phyloP scores from a whole-genome alignment of 2,113 vertebrate genomes.

The Hoplias malabaricus region DNA sequence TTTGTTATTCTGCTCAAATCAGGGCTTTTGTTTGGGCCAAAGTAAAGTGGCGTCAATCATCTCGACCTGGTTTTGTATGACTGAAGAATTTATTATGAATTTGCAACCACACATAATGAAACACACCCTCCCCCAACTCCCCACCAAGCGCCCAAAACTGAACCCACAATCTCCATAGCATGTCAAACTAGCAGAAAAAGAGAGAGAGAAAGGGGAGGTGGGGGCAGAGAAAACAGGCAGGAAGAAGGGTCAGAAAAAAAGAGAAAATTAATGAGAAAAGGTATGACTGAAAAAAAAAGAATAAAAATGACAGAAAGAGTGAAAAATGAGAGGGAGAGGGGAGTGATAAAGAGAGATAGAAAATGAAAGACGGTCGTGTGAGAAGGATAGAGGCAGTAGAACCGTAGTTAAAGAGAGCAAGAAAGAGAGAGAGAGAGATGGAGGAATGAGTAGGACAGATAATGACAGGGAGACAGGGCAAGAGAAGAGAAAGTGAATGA shows the following conservation, averaged over 20 bases:
- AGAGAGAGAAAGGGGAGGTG: constrained; percentile 39
- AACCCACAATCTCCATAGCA: constrained; percentile 57
- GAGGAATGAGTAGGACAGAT: not conserved
- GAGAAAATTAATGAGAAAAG: too few species aligned
- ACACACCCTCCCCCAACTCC: constrained; percentile 72
- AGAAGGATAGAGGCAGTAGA: too few species aligned
- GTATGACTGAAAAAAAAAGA: too few species aligned
- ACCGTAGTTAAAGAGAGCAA: not conserved
- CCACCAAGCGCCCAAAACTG: constrained; percentile 58
- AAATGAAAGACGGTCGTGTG: too few species aligned
- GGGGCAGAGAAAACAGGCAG: constrained; percentile 43
- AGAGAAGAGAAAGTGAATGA: constrained; percentile 56
- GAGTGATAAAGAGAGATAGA: too few species aligned
- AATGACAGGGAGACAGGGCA: constrained; percentile 47
- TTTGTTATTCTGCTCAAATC: constrained; percentile 80
- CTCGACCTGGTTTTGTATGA: constrained; percentile 74
- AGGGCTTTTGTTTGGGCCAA: constrained; percentile 75
- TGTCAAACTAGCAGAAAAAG: constrained; percentile 75
- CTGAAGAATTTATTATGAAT: constrained; percentile 82
- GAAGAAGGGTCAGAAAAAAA: too few species aligned
- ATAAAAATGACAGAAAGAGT: too few species aligned
- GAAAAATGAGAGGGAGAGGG: too few species aligned
- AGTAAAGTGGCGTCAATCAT: constrained; percentile 84
- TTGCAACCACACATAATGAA: constrained; percentile 79
- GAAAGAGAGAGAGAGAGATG: constrained; percentile 49